Evolutionary conservation across 2,888 invertebrate genomes (phyloP).

Genomic region (Odiellus spinosus): DNA sequence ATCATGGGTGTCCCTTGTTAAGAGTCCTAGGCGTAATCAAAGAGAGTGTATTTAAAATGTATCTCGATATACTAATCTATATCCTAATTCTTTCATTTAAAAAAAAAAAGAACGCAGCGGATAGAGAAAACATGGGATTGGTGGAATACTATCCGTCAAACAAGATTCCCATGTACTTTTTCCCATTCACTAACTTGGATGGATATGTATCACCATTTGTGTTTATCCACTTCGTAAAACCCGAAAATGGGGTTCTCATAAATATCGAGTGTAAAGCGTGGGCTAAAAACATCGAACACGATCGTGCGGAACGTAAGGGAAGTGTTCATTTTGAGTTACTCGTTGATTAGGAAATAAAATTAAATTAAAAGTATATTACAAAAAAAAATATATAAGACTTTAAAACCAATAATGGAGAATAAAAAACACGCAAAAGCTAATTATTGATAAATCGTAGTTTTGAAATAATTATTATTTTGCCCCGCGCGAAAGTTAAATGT

Average conservation of each 20-base stretch:
- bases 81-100: no score
- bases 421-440: no score
- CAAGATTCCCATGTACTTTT: conserved; percentile 26
- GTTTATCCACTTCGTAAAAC: conserved; percentile 29
- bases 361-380: no score
- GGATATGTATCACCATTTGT: conserved; percentile 34
- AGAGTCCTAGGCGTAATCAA: no score
- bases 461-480: no score
- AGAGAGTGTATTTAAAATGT: no score
- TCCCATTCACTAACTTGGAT: conserved; percentile 33
- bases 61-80: no score
- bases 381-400: no score
- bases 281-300: conserved; percentile 32
- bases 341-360: conserved; percentile 23
- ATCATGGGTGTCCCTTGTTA: no score
- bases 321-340: conserved; percentile 32
- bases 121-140: conserved; percentile 31
- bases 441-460: no score
- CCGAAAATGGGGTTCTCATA: conserved; percentile 28
- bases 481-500: no score
- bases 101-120: conserved; percentile 25
- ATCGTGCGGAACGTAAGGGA: conserved; percentile 28
- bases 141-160: conserved; percentile 29
- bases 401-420: no score
- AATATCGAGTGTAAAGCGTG: conserved; percentile 33